Percentiles rank a stretch among this genome's conserved stretches.
Conservation (phyloP, 2,888 invertebrate genomes). For the Cephus nigrinus region DNA sequence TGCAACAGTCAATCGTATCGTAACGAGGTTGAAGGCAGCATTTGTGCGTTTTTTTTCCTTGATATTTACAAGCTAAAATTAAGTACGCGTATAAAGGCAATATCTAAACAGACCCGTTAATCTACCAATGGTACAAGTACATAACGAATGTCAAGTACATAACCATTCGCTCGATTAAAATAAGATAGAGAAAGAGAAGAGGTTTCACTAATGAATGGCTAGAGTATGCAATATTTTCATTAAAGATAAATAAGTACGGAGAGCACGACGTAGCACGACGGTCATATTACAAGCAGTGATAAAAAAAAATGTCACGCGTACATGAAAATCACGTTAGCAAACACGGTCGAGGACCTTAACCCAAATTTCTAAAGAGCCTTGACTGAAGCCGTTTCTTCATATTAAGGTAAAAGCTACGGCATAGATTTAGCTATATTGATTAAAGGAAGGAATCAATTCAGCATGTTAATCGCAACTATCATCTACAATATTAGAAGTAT, state of each 20-base stretch:
- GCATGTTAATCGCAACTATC: not conserved
- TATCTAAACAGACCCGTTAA: slow-evolving; percentile 19
- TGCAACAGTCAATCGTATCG: slow-evolving; percentile 18
- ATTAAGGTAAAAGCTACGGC: not conserved
- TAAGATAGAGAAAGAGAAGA: not conserved
- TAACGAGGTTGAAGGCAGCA: slow-evolving; percentile 28
- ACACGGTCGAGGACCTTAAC: not conserved
- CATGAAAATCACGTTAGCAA: not conserved
- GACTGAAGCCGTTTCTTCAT: not conserved
- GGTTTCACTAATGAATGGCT: not conserved
- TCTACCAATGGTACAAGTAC: slow-evolving; percentile 17
- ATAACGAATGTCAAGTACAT: slow-evolving; percentile 23
- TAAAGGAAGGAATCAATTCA: not conserved
- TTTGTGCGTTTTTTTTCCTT: slow-evolving; percentile 20
- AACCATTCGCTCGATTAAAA: slow-evolving; percentile 17
- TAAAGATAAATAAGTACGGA: not conserved
- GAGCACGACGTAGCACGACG: not conserved
- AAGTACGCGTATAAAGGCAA: slow-evolving; percentile 5
- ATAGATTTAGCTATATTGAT: not conserved
- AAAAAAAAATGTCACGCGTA: not conserved
- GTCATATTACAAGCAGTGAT: not conserved
- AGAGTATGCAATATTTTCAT: not conserved
- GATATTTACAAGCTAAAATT: not conserved
- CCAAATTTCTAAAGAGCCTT: not conserved
- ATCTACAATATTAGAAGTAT: not conserved